A percentile compares a stretch with the other conserved stretches of the same genome.
Conservation (phyloP, 2,888 invertebrate genomes). For the Aleiodes alternator region DNA sequence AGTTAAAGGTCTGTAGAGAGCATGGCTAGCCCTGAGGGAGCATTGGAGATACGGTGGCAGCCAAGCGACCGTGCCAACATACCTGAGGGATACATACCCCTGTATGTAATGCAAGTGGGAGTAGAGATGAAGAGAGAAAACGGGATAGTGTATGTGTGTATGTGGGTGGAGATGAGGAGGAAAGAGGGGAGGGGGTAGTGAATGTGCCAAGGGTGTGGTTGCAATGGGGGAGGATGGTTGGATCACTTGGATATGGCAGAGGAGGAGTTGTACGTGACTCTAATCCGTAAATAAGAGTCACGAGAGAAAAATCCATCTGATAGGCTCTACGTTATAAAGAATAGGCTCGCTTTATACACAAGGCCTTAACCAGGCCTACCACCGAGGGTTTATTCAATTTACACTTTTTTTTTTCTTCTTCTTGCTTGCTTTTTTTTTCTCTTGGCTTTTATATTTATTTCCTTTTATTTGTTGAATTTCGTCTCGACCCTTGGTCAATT, state of each 20-base stretch:
- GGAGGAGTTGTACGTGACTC: constrained; percentile 29
- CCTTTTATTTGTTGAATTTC: neutral
- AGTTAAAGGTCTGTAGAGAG: constrained; percentile 27
- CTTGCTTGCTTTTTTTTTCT: neutral
- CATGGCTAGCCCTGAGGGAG: constrained; percentile 24
- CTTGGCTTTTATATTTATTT: neutral
- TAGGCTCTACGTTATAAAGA: constrained; percentile 22
- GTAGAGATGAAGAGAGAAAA: too few relatives aligned
- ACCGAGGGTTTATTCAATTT: constrained; percentile 20
- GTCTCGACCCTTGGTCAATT: constrained; percentile 22
- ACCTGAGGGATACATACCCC: constrained; percentile 24
- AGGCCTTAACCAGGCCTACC: neutral
- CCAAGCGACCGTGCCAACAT: constrained; percentile 31
- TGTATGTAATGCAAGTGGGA: neutral
- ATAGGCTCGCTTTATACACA: constrained; percentile 15
- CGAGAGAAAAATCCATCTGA: constrained; percentile 28
- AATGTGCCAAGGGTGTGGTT: constrained; percentile 32
- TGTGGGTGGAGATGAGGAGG: neutral
- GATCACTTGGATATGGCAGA: constrained; percentile 27
- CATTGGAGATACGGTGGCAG: constrained; percentile 31
- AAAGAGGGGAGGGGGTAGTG: neutral
- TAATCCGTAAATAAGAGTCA: constrained; percentile 32
- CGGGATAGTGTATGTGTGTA: neutral
- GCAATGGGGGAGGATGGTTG: neutral
- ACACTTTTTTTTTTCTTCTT: neutral